Evolutionary conservation across 1,140 invertebrate genomes (phyloP).

Genomic region (Mesaphorura yosii): DNA sequence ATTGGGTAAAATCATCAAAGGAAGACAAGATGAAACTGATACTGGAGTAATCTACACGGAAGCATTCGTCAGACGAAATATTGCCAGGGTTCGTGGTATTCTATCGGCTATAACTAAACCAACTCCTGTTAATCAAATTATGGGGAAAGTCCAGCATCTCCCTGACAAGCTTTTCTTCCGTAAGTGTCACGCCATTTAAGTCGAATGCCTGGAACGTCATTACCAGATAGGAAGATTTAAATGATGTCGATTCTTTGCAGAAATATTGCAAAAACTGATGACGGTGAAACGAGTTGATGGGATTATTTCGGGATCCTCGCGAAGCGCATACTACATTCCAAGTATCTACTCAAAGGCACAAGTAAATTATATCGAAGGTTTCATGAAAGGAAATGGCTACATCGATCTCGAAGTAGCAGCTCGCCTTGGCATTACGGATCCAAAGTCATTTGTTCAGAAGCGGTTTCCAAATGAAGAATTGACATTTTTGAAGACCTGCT

Average conservation of each 20-base stretch:
- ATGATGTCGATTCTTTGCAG: constrained; percentile 1
- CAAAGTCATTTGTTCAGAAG: constrained; percentile 66
- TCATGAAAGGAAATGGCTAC: constrained; percentile 89
- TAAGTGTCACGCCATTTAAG: too few species aligned
- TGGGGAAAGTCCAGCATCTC: constrained; percentile 54
- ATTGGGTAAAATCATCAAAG: constrained; percentile 67
- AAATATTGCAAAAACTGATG: constrained; percentile 47
- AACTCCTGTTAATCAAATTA: constrained; percentile 62
- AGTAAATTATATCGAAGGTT: constrained; percentile 79
- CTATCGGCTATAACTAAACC: constrained; percentile 78
- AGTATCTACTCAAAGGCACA: constrained; percentile 75
- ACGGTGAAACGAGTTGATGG: constrained; percentile 61
- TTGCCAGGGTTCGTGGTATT: constrained; percentile 71
- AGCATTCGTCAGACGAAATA: constrained; percentile 70
- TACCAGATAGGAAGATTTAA: too few species aligned
- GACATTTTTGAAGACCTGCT: constrained; percentile 60
- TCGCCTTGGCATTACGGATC: constrained; percentile 78
- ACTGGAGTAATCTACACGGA: constrained; percentile 76
- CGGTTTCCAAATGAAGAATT: constrained; percentile 55
- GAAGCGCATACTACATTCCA: constrained; percentile 60
- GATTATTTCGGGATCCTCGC: constrained; percentile 59
- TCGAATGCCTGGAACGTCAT: too few species aligned
- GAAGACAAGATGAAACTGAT: constrained; percentile 70
- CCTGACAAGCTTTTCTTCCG: constrained; percentile 73
- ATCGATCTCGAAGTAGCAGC: constrained; percentile 79